Evolutionary conservation across 2,888 invertebrate species (phyloP).

Genomic region (Synanthedon tipuliformis): DNA sequence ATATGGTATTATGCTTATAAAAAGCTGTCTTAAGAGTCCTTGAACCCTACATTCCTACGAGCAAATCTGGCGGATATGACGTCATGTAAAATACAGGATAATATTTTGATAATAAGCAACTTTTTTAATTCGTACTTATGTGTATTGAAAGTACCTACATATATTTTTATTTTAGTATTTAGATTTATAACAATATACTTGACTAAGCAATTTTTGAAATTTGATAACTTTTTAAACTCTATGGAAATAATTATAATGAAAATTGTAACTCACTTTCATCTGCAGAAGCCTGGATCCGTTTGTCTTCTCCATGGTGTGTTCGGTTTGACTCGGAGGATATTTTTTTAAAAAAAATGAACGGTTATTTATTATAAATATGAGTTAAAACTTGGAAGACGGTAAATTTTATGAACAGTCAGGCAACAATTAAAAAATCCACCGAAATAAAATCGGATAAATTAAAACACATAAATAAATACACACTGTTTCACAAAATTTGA

Average conservation of each 20-base stretch:
- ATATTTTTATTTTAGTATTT: neutral
- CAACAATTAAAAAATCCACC: too few species aligned
- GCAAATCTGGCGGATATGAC: conserved; percentile 4
- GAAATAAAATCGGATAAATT: conserved; percentile 1
- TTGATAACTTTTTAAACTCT: neutral
- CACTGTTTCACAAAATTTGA: conserved; percentile 53
- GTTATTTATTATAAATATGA: neutral
- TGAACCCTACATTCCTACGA: neutral
- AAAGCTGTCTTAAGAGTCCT: neutral
- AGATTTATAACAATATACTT: neutral
- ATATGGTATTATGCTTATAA: neutral
- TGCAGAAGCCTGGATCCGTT: conserved; percentile 54
- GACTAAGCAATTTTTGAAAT: neutral
- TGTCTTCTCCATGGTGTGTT: conserved; percentile 43
- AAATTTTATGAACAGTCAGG: neutral
- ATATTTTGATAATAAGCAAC: neutral
- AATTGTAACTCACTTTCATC: conserved; percentile 44
- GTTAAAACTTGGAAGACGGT: conserved; percentile 24
- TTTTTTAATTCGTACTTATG: neutral
- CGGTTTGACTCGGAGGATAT: conserved; percentile 9
- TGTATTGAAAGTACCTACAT: neutral
- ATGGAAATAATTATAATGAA: neutral
- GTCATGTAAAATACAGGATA: conserved; percentile 2
- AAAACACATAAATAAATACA: conserved; percentile 23
- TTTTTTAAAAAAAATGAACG: neutral